Evolutionary conservation across 2,797 vertebrate species (phyloP).

Genomic region (Spinus olivaceus): DNA sequence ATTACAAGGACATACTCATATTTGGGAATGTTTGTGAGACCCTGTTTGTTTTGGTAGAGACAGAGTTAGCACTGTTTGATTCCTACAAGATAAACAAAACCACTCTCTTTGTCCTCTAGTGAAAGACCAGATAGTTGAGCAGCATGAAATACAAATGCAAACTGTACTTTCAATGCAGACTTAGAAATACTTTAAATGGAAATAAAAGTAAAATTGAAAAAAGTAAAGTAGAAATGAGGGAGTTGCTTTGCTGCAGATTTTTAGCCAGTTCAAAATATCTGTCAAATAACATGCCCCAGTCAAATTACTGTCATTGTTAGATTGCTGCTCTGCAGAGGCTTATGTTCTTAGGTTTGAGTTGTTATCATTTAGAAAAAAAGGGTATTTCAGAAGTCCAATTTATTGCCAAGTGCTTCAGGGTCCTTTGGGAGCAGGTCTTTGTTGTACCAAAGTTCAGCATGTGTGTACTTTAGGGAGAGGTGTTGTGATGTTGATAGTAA

Average conservation of each 20-base stretch:
- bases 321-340: background rate
- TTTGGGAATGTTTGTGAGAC: background rate
- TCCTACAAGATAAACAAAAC: background rate
- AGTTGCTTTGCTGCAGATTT: background rate
- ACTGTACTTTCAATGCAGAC: background rate
- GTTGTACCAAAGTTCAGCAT: background rate
- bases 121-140: background rate
- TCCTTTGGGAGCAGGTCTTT: background rate
- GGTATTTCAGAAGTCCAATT: background rate
- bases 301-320: background rate
- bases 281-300: background rate
- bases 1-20: background rate
- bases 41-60: background rate
- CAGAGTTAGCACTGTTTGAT: background rate
- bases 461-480: background rate
- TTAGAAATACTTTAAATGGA: background rate
- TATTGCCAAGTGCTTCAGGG: background rate
- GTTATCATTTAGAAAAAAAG: background rate
- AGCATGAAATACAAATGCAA: background rate
- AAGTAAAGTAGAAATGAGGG: background rate
- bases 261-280: background rate
- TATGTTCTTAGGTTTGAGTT: background rate
- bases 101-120: background rate
- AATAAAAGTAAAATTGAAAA: background rate
- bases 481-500: background rate